Evolutionary conservation across 2,113 vertebrate species (phyloP).

Genomic region (Ptilorrhoa leucosticta): DNA sequence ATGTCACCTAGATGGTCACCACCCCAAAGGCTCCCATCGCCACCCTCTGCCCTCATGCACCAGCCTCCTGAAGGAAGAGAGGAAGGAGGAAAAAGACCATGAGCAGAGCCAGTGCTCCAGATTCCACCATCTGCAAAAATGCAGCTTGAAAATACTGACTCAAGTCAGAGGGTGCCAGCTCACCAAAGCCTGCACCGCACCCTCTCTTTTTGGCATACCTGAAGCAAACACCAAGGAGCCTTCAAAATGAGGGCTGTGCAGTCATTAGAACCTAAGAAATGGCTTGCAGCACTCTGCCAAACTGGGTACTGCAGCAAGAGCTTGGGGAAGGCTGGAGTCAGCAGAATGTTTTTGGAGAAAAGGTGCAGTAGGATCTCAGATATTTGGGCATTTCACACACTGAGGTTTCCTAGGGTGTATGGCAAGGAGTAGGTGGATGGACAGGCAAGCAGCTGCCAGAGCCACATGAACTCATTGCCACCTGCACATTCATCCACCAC

Average conservation of each 20-base stretch:
- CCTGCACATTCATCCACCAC: not conserved
- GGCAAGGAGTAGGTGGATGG: not conserved
- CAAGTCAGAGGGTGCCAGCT: constrained; percentile 29
- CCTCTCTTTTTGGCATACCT: constrained; percentile 35
- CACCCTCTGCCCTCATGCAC: too few species aligned
- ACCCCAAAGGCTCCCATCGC: not conserved
- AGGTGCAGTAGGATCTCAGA: not conserved
- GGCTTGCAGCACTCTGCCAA: not conserved
- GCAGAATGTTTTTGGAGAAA: not conserved
- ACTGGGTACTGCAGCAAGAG: not conserved
- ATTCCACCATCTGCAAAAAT: constrained; percentile 7
- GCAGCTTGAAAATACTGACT: constrained; percentile 46
- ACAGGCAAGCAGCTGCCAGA: not conserved
- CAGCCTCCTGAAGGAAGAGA: not conserved
- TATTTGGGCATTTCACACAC: not conserved
- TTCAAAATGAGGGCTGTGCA: constrained; percentile 32
- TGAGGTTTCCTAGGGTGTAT: rapidly evolving
- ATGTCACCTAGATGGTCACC: not conserved
- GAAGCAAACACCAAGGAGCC: not conserved
- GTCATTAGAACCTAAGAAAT: constrained; percentile 20
- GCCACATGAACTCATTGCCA: not conserved
- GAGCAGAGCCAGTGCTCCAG: not conserved
- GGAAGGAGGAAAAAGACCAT: not conserved
- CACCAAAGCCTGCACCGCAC: not conserved
- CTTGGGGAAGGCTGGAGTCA: not conserved